A percentile compares a stretch with the other conserved stretches of the same genome.
Evolutionary conservation across 2,113 vertebrate genomes (phyloP).

Genomic region (Centropus unirufus): DNA sequence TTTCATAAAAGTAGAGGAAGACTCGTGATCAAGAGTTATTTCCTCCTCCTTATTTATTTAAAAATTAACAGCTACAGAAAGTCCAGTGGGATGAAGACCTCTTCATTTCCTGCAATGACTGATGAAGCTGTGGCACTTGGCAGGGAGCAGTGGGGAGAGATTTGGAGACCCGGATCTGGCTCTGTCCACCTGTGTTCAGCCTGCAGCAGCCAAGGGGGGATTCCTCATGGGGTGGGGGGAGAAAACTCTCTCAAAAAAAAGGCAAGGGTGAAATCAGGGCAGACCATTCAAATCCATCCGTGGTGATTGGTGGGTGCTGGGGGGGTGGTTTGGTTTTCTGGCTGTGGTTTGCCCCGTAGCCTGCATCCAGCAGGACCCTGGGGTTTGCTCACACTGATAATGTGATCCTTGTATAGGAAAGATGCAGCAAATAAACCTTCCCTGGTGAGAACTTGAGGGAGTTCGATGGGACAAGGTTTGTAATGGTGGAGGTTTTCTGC

Average conservation of each 20-base stretch:
- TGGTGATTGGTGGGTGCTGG: not conserved
- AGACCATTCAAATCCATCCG: not conserved
- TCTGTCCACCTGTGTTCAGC: not conserved
- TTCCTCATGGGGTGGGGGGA: not conserved
- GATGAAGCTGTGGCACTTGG: accelerated
- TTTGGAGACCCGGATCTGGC: not conserved
- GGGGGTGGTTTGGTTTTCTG: not conserved
- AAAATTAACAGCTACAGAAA: not conserved
- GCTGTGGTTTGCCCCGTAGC: not conserved
- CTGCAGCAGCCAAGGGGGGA: not conserved
- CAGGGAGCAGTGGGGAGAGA: not conserved
- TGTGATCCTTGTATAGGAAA: not conserved
- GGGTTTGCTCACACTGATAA: not conserved
- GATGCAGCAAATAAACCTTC: not conserved
- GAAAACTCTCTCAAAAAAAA: too few relatives aligned
- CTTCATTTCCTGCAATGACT: not conserved
- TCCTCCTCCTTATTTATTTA: not conserved
- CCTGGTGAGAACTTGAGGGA: not conserved
- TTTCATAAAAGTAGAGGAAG: not conserved
- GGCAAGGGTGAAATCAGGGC: not conserved
- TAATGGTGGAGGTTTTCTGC: not conserved
- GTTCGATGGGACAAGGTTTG: not conserved
- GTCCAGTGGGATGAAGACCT: not conserved
- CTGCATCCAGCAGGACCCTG: not conserved
- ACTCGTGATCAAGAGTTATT: not conserved